A percentile compares a stretch with the other conserved stretches of the same genome.
phyloP scores from a whole-genome alignment of 2,113 vertebrate genomes.

The Lethenteron reissneri region DNA sequence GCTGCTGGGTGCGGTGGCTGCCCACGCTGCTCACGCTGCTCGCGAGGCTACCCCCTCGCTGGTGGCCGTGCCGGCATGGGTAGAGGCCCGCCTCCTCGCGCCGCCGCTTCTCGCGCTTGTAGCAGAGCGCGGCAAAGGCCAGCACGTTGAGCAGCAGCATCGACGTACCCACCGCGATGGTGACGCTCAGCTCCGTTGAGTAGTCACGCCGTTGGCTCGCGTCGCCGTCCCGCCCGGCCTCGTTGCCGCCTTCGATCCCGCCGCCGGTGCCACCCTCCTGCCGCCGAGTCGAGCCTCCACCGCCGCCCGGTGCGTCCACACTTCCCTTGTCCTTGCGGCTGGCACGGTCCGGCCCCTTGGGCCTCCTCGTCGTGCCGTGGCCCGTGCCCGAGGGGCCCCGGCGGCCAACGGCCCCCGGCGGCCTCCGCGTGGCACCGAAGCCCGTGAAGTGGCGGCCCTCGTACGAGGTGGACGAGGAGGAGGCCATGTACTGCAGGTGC shows the following conservation, averaged over 20 bases:
- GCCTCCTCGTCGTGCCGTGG: too few relatives aligned
- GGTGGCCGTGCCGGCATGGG: too few relatives aligned
- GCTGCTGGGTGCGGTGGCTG: too few relatives aligned
- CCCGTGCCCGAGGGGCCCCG: neutral
- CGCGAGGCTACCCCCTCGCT: too few relatives aligned
- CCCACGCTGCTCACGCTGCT: too few relatives aligned
- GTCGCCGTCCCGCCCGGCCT: too few relatives aligned
- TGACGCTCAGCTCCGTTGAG: conserved; percentile 2
- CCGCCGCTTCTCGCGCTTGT: conserved; percentile 2
- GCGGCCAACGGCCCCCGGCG: neutral
- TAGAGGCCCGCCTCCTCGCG: neutral
- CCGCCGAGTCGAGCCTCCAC: too few relatives aligned
- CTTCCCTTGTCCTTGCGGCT: too few relatives aligned
- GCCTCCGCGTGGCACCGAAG: neutral
- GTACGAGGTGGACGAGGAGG: neutral
- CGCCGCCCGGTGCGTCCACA: too few relatives aligned
- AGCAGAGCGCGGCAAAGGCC: neutral
- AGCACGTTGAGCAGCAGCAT: conserved; percentile 5
- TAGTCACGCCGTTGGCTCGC: neutral
- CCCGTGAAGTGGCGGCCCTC: neutral
- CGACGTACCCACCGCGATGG: conserved; percentile 3
- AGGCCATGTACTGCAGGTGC: neutral
- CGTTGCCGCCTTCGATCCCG: too few relatives aligned
- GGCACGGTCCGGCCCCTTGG: too few relatives aligned
- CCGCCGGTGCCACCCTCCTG: too few relatives aligned